Conservation (phyloP, 2,113 vertebrate species). For the Pica pica region DNA sequence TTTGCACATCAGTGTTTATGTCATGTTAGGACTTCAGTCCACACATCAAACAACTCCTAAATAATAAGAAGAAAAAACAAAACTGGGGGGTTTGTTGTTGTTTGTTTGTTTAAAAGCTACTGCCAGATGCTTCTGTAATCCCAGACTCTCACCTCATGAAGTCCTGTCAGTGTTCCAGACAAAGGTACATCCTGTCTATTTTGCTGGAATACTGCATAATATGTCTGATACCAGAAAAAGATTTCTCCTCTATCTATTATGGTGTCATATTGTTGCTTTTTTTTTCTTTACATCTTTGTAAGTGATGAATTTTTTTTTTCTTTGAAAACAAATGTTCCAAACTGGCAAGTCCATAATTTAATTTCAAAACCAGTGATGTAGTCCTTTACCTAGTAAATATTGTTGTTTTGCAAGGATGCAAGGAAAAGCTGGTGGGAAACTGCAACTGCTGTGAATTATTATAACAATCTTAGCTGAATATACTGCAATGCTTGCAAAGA, state of each 20-base stretch:
- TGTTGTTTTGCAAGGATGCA: neutral
- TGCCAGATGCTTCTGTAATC: neutral
- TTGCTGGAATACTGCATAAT: neutral
- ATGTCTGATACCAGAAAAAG: neutral
- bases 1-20: neutral
- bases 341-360: neutral
- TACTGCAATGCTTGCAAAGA: neutral
- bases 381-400: neutral
- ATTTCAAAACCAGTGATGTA: neutral
- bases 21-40: neutral
- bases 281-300: neutral
- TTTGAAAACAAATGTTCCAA: neutral
- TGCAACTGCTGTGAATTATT: neutral
- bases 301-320: neutral
- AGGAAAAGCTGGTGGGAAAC: neutral
- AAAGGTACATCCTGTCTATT: neutral
- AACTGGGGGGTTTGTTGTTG: neutral
- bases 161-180: neutral
- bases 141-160: neutral
- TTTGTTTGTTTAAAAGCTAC: neutral
- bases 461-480: neutral
- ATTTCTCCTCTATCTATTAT: neutral
- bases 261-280: neutral
- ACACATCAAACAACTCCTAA: neutral
- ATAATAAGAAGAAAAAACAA: neutral